phyloP scores from a whole-genome alignment of 2,113 vertebrate species.

The Lipophrys pholis region DNA sequence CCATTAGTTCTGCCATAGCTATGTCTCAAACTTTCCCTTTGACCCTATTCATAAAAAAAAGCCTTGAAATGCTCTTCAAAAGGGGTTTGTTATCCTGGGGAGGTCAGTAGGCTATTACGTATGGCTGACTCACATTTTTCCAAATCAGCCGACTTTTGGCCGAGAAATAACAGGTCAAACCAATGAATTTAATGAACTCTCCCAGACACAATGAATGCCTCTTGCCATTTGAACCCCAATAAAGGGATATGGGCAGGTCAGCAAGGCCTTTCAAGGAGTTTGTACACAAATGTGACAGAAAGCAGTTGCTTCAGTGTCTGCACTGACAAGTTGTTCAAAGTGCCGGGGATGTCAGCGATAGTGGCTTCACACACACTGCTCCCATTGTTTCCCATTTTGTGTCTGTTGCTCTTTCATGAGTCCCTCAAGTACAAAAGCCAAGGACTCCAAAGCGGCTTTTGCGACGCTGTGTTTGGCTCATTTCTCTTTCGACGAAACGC shows the following conservation, averaged over 20 bases:
- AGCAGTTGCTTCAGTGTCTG: conserved; percentile 89
- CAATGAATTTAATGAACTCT: conserved; percentile 99
- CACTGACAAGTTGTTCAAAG: conserved; percentile 99
- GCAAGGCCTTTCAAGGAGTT: conserved; percentile 96
- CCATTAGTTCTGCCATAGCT: conserved; percentile 85
- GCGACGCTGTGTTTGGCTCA: conserved; percentile 77
- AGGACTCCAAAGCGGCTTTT: conserved; percentile 90
- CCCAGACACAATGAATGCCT: conserved; percentile 91
- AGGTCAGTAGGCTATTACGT: conserved; percentile 89
- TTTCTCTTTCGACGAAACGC: conserved; percentile 61
- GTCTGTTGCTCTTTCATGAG: conserved; percentile 69
- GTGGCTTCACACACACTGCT: conserved; percentile 92
- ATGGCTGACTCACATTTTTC: conserved; percentile 93
- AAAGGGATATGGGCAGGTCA: conserved; percentile 99
- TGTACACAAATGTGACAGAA: conserved; percentile 99
- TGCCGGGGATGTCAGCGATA: conserved; percentile 92
- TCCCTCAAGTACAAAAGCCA: conserved; percentile 80
- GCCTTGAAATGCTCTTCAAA: conserved; percentile 86
- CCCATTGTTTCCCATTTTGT: conserved; percentile 86
- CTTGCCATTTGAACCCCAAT: conserved; percentile 98
- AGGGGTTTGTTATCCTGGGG: conserved; percentile 83
- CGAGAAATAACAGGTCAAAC: conserved; percentile 99
- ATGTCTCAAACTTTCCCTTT: conserved; percentile 82
- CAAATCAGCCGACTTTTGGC: conserved; percentile 98
- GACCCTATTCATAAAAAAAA: conserved; percentile 78